Conservation (phyloP, 2,113 vertebrate genomes). For the Holacanthus passer region DNA sequence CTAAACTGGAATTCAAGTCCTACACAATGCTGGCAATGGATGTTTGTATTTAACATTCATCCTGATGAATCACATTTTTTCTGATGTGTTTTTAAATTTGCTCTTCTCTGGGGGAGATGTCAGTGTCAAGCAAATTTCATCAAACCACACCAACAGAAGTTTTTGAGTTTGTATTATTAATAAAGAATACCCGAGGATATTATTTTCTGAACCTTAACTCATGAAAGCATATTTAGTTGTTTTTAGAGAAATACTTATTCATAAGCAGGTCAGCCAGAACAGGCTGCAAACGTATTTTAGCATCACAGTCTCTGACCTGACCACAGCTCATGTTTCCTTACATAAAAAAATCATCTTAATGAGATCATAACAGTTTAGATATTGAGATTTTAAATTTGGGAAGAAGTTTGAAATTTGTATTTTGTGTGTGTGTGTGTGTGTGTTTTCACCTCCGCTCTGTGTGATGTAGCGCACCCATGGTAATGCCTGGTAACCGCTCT, state of each 20-base stretch:
- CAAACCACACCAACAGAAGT: too few relatives aligned
- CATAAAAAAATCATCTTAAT: not conserved
- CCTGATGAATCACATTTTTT: not conserved
- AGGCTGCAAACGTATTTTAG: not conserved
- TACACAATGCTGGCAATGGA: not conserved
- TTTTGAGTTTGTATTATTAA: not conserved
- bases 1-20: not conserved
- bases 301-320: not conserved
- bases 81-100: not conserved
- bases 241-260: not conserved
- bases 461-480: slow-evolving; percentile 90
- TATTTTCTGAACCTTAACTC: not conserved
- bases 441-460: slow-evolving; percentile 86
- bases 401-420: too few relatives aligned
- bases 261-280: not conserved
- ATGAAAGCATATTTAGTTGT: too few relatives aligned
- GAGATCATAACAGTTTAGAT: not conserved
- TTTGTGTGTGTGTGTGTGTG: not conserved
- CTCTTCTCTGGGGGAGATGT: not conserved
- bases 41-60: not conserved
- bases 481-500: slow-evolving; percentile 88
- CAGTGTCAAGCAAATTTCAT: too few relatives aligned
- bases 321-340: not conserved
- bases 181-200: not conserved
- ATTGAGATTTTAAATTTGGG: not conserved